These are phyloP conservation scores for Typhlichthys subterraneus DNA, from an alignment of 2,797 vertebrate species.

Conservation along the genomic window DNA sequence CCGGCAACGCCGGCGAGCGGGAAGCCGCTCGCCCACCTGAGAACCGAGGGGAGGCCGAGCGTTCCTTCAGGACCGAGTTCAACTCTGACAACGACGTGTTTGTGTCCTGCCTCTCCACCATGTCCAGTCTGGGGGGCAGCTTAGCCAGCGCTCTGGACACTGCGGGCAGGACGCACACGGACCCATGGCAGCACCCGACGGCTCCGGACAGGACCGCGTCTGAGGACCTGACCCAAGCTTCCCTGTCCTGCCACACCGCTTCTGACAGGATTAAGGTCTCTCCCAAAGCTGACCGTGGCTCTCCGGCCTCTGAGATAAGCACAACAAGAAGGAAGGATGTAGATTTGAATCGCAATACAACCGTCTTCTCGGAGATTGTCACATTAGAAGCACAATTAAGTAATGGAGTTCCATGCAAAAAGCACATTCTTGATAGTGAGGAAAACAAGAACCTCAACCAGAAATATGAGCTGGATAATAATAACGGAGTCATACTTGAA, in stretches of 20 bases:
- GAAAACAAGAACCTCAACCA: conserved; percentile 49
- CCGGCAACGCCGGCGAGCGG: conserved; percentile 30
- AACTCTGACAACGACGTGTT: conserved; percentile 78
- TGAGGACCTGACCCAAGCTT: conserved; percentile 77
- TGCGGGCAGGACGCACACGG: conserved; percentile 54
- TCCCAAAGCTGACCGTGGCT: conserved; percentile 24
- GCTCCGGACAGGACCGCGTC: conserved; percentile 75
- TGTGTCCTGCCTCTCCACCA: conserved; percentile 75
- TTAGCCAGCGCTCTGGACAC: conserved; percentile 62
- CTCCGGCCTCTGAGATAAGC: conserved; percentile 59
- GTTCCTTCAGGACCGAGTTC: conserved; percentile 55
- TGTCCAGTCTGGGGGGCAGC: conserved; percentile 68
- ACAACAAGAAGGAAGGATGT: conserved; percentile 57
- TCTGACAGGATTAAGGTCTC: conserved; percentile 72
- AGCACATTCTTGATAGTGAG: conserved; percentile 28
- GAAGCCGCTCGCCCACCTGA: conserved; percentile 41
- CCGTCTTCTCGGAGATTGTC: conserved; percentile 59
- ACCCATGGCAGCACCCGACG: conserved; percentile 72
- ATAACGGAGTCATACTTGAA: conserved; percentile 6
- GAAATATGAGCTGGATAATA: conserved; percentile 26
- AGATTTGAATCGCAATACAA: conserved; percentile 73
- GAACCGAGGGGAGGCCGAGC: conserved; percentile 48
- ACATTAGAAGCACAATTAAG: conserved; percentile 74
- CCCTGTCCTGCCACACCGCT: conserved; percentile 78
- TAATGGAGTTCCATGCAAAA: conserved; percentile 38